Percentiles rank a stretch among this genome's conserved stretches.
These are phyloP conservation scores for Drosophila fungiperda DNA, from an alignment of 2,888 invertebrate species.

Conservation along the genomic window DNA sequence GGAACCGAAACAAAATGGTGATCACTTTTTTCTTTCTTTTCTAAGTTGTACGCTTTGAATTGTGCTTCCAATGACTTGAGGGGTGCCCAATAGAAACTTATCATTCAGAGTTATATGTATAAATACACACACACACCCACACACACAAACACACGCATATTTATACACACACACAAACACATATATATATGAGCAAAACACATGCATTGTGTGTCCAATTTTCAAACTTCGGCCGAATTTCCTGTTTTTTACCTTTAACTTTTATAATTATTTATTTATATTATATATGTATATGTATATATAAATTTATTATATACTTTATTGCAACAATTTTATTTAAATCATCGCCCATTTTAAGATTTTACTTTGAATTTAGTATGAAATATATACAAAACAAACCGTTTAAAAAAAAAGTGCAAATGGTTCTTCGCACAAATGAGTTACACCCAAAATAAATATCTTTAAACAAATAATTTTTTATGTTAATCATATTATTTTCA, in stretches of 20 bases:
- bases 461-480: conserved; percentile 10
- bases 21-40: conserved; percentile 67
- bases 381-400: conserved; percentile 3
- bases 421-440: conserved; percentile 72
- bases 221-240: conserved; percentile 84
- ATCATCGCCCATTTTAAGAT: conserved; percentile 29
- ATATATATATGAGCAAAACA: conserved; percentile 15
- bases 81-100: conserved; percentile 64
- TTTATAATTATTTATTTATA: conserved; percentile 48
- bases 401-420: conserved; percentile 19
- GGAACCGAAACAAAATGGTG: conserved; percentile 67
- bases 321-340: conserved; percentile 14
- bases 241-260: conserved; percentile 75
- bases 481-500: conserved; percentile 21
- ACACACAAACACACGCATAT: conserved; percentile 29
- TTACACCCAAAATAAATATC: conserved; percentile 79
- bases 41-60: conserved; percentile 75
- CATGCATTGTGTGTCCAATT: conserved; percentile 61
- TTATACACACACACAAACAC: conserved; percentile 23
- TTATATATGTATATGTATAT: conserved; percentile 31
- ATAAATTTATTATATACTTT: conserved; percentile 41
- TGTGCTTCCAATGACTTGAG: conserved; percentile 83
- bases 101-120: conserved; percentile 36
- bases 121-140: conserved; percentile 18
- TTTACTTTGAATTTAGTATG: conserved; percentile 38